Evolutionary conservation across 2,888 invertebrate genomes (phyloP), one percentile per base, ranked within the genome.

Genomic region (Apoderus coryli): DNA sequence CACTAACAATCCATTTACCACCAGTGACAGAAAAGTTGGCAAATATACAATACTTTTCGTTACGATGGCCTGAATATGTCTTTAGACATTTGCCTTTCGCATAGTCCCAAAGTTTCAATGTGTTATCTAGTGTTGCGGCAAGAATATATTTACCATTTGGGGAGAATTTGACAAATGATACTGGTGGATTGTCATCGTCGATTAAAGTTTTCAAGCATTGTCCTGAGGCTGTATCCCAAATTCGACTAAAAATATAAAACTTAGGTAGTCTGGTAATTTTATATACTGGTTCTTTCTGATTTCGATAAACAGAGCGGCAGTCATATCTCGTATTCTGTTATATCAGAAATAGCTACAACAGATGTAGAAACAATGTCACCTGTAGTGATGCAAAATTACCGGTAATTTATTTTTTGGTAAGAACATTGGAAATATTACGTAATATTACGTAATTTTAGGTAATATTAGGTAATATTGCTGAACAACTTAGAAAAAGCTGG

Each of bases 1-100:
- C 98, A 22, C 93, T 95, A 26, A 99, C 96, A 54, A 98, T 99
- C 98, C 98, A 98, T 86, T 99, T 98, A 54, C 98, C 98, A 34
- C 98, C 98, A 10, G 98, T 99, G 4, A 99, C 96, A 16, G 96
- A 98, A 60, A 98, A 98, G 61, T 99, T 99, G 27, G 98, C 96
- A 58, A 98, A 98, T 57, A 99, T 92, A 57, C 98, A 98, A 60
- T 93, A 99, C 57, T 98, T 98, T 60, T 96, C 95, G 59, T 98
- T 99, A 59, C 86, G 86, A 58, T 99, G 98, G 3, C 96, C 96
- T 0, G 84, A 84, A 54, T 99, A 99, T 0, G 93, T 93, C 63
- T 99, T 99, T 33, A 98, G 64, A 59, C 95, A 95, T 65, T 96
- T 88, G 41, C 93, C 95, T 66, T 98, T 90, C 39, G 89, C 89